phyloP scores from a whole-genome alignment of 2,888 invertebrate genomes.

The Pycnomerus fuliginosus region DNA sequence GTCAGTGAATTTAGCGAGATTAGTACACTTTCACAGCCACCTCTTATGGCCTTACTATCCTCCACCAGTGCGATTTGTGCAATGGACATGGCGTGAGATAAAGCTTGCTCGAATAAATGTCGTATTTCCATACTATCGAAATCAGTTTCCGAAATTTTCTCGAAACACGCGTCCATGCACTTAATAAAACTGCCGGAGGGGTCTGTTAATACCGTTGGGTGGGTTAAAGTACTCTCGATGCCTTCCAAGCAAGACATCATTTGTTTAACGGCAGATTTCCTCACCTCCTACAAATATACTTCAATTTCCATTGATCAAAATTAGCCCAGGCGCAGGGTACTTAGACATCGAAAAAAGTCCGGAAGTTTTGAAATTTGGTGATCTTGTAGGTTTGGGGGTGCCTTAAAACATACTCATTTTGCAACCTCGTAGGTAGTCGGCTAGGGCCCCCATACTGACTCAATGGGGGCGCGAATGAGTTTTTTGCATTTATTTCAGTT shows the following conservation, averaged over 20 bases:
- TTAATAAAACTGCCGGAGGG: slow-evolving; percentile 42
- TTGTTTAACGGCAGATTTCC: slow-evolving; percentile 36
- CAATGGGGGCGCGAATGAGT: too few species aligned
- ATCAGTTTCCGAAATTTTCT: slow-evolving; percentile 40
- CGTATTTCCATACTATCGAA: slow-evolving; percentile 30
- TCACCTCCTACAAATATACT: slow-evolving; percentile 35
- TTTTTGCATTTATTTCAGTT: too few species aligned
- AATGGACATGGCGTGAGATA: slow-evolving; percentile 50
- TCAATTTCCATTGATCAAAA: too few species aligned
- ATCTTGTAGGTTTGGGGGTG: too few species aligned
- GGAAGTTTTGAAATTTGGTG: too few species aligned
- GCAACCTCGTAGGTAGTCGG: too few species aligned
- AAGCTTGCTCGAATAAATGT: slow-evolving; percentile 43
- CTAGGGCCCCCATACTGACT: too few species aligned
- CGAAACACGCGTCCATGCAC: slow-evolving; percentile 46
- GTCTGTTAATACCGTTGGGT: slow-evolving; percentile 15
- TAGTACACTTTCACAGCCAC: slow-evolving; percentile 59
- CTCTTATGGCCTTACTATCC: slow-evolving; percentile 53
- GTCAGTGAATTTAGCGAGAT: slow-evolving; percentile 56
- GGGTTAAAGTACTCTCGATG: slow-evolving; percentile 25
- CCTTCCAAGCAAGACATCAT: slow-evolving; percentile 35
- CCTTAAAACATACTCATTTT: too few species aligned
- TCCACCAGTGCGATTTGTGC: slow-evolving; percentile 45
- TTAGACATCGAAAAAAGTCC: too few species aligned
- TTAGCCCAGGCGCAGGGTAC: too few species aligned